Percentiles rank a stretch among this genome's conserved stretches.
Conservation (phyloP, 2,113 vertebrate species). For the Lucifuga dentata region DNA sequence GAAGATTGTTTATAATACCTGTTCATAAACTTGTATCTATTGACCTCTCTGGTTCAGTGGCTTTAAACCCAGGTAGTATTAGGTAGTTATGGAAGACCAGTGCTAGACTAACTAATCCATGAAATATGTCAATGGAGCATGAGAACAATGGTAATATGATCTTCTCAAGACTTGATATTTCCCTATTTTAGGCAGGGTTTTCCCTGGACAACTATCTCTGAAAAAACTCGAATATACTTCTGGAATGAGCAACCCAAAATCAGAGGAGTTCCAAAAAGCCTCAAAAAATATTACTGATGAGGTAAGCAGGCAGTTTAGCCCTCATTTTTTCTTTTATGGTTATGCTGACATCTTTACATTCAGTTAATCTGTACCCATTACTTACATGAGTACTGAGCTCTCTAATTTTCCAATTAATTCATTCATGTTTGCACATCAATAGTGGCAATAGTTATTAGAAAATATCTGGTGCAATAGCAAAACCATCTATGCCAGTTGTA, state of each 20-base stretch:
- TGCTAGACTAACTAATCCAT: no score
- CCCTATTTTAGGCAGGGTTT: constrained; percentile 65
- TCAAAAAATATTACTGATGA: fast-evolving
- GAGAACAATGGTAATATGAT: no score
- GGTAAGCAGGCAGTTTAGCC: constrained; percentile 36
- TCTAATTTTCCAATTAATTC: neutral
- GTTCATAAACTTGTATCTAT: no score
- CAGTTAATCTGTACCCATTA: no score
- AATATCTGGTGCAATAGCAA: neutral
- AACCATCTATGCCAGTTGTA: neutral
- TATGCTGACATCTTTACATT: no score
- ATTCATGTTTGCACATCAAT: neutral
- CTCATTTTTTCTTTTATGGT: neutral
- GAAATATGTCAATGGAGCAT: no score
- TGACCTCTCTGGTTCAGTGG: no score
- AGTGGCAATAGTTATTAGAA: neutral
- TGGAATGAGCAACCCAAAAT: fast-evolving
- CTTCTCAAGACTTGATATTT: neutral
- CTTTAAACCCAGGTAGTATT: no score
- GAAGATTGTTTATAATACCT: no score
- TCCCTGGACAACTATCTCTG: constrained; percentile 31
- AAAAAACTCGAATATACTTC: fast-evolving
- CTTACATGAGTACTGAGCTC: no score
- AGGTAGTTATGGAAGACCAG: no score
- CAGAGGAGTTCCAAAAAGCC: fast-evolving